Percentiles rank a stretch among this genome's conserved stretches.
These are phyloP conservation scores for Potamarius usumacintae DNA, from an alignment of 2,113 vertebrate genomes.

Conservation along the genomic window DNA sequence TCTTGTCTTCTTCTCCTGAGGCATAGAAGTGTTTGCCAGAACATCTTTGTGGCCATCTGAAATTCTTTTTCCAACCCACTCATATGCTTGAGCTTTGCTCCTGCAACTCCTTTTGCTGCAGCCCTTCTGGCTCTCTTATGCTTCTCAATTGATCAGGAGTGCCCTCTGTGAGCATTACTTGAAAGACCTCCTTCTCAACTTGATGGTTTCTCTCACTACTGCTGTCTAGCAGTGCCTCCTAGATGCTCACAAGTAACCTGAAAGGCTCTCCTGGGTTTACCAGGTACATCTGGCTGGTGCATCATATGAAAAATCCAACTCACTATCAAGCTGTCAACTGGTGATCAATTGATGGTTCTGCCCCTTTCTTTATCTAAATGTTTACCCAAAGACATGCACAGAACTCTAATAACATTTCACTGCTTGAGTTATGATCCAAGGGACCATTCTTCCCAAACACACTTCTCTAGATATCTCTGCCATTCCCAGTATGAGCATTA, in stretches of 20 bases:
- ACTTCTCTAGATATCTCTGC: not conserved
- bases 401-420: not conserved
- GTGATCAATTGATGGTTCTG: not conserved
- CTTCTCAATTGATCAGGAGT: not conserved
- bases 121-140: not conserved
- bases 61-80: not conserved
- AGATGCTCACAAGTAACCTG: not conserved
- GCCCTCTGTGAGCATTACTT: not conserved
- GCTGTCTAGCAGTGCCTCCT: not conserved
- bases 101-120: not conserved
- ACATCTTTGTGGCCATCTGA: not conserved
- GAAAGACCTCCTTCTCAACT: not conserved
- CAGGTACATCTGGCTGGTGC: not conserved
- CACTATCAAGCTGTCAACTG: not conserved
- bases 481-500: not conserved
- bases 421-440: not conserved
- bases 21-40: not conserved
- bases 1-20: not conserved
- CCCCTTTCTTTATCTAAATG: not conserved
- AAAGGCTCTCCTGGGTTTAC: not conserved
- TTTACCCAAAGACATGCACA: not conserved
- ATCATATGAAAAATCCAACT: not conserved
- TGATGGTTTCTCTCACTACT: not conserved
- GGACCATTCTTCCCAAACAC: not conserved
- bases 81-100: not conserved